Evolutionary conservation across 2,797 vertebrate genomes (phyloP).

Genomic region (Cynodonichthys magdalenae): DNA sequence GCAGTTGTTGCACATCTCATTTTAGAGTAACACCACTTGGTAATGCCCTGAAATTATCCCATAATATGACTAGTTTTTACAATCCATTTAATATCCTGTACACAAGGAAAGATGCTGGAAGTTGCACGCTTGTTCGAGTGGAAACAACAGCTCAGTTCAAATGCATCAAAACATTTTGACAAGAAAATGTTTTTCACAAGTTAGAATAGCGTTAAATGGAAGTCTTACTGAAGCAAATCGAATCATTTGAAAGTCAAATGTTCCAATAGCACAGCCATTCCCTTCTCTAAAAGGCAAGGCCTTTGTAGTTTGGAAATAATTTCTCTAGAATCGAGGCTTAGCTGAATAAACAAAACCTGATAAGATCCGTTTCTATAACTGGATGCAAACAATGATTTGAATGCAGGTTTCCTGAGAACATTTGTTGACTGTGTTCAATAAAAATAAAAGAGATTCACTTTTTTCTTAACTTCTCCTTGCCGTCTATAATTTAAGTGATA

Average conservation of each 20-base stretch:
- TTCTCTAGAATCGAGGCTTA: constrained; percentile 17
- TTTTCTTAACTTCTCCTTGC: constrained; percentile 44
- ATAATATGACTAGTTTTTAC: too few relatives aligned
- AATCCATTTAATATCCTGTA: too few relatives aligned
- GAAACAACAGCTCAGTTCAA: not conserved
- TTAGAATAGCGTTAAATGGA: not conserved
- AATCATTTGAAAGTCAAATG: not conserved
- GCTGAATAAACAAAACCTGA: not conserved
- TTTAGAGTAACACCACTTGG: not conserved
- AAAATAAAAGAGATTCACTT: not conserved
- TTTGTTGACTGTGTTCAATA: constrained; percentile 8
- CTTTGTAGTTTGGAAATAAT: constrained; percentile 18
- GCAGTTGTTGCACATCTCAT: constrained; percentile 3
- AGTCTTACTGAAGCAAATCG: not conserved
- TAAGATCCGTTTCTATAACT: constrained; percentile 3
- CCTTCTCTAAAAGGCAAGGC: not conserved
- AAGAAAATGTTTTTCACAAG: not conserved
- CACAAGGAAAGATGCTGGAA: too few relatives aligned
- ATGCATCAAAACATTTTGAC: constrained; percentile 2
- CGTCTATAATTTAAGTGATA: constrained; percentile 66
- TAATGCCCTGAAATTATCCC: too few relatives aligned
- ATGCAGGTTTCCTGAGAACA: constrained; percentile 27
- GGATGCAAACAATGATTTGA: constrained; percentile 15
- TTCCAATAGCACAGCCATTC: not conserved
- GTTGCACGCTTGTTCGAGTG: too few relatives aligned